A percentile compares a stretch with the other conserved stretches of the same genome.
phyloP scores from a whole-genome alignment of 1,140 invertebrate genomes.

The Melitaea cinxia region DNA sequence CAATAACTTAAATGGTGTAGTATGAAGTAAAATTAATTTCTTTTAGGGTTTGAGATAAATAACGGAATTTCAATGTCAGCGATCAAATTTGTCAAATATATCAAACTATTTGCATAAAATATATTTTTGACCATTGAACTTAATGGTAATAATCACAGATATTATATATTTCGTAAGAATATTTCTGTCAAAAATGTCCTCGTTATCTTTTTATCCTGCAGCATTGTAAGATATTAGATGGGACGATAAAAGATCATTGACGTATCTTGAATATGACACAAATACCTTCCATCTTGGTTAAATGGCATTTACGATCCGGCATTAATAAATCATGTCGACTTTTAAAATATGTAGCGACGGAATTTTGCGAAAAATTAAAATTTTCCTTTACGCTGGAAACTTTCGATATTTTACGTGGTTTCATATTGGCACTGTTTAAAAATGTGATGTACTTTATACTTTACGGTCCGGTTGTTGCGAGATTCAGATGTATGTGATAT shows the following conservation, averaged over 20 bases:
- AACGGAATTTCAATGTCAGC: no score
- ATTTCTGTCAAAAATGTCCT: slow-evolving; percentile 12
- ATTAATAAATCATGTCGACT: slow-evolving; percentile 69
- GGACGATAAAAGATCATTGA: slow-evolving; percentile 48
- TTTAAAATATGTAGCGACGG: slow-evolving; percentile 64
- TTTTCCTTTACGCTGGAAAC: slow-evolving; percentile 60
- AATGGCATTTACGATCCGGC: slow-evolving; percentile 54
- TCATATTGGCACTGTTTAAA: slow-evolving; percentile 53
- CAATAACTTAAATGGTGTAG: no score
- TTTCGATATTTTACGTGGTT: slow-evolving; percentile 69
- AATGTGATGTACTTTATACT: slow-evolving; percentile 56
- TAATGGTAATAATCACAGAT: no score
- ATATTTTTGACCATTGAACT: no score
- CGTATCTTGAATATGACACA: slow-evolving; percentile 48
- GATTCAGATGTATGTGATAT: slow-evolving; percentile 22
- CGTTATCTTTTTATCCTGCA: slow-evolving; percentile 34
- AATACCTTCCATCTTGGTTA: slow-evolving; percentile 54
- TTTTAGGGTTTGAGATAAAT: no score
- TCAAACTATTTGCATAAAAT: no score
- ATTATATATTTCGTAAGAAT: not conserved
- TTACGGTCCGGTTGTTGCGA: slow-evolving; percentile 29
- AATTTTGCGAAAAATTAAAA: slow-evolving; percentile 67
- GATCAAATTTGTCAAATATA: no score
- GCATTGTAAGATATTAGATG: slow-evolving; percentile 41
- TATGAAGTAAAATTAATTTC: no score